Evolutionary conservation across 2,113 vertebrate genomes (phyloP).

Genomic region (Sinocyclocheilus grahami): DNA sequence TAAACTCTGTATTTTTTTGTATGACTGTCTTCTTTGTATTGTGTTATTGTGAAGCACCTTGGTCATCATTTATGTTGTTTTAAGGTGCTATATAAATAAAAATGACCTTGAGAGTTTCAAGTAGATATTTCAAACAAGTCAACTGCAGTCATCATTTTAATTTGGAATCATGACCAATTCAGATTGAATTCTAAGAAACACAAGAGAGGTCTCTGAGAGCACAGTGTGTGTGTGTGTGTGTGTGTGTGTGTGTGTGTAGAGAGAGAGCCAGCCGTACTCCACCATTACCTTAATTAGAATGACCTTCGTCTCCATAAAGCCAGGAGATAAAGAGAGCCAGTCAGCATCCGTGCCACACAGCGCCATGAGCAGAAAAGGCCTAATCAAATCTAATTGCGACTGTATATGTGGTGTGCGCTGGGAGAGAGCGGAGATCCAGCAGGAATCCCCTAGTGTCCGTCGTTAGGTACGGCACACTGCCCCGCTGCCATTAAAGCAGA

Average conservation of each 20-base stretch:
- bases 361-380: constrained; percentile 27
- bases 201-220: neutral
- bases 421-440: constrained; percentile 25
- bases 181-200: neutral
- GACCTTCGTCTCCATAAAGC: constrained; percentile 56
- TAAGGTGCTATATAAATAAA: too few species aligned
- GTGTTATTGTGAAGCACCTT: too few species aligned
- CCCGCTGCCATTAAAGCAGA: constrained; percentile 37
- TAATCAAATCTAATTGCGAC: constrained; percentile 58
- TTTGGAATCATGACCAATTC: neutral
- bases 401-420: neutral
- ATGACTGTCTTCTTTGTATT: too few species aligned
- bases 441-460: constrained; percentile 19
- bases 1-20: too few species aligned
- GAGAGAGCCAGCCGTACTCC: neutral
- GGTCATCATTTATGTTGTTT: too few species aligned
- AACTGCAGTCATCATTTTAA: neutral
- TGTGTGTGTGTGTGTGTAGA: too few species aligned
- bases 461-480: constrained; percentile 6
- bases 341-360: neutral
- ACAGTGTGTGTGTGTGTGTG: neutral
- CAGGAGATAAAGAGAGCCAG: constrained; percentile 14
- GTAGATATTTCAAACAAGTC: neutral
- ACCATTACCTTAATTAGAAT: constrained; percentile 45
- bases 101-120: neutral